Base-by-base conservation (phyloP, 2,797 vertebrate genomes). In the Merluccius polli region DNA sequence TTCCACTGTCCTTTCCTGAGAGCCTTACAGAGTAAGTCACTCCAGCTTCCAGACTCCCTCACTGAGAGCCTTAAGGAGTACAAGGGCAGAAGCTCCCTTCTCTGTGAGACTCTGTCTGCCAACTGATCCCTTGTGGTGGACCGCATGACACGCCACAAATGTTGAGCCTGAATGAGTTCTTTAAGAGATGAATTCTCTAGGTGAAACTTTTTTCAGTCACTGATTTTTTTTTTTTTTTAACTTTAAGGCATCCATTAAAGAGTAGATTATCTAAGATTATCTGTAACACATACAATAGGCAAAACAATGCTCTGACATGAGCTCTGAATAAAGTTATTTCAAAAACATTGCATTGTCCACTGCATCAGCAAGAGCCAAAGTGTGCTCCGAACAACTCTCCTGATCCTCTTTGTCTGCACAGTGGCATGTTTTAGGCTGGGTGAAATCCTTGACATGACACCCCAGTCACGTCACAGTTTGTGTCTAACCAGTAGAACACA, bases 401-500 rank as follows among this genome's bases (percentile, higher is more conserved):
- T 83, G 33, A 75, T 71, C 33, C 52, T 77, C 13, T 74, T 73
- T 48, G 71, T 74, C 30, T 79, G 73, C 31, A 75, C 35, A 76
- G n/a, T 41, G n/a, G n/a, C n/a, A n/a, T n/a, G n/a, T n/a, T n/a
- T n/a, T n/a, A n/a, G n/a, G n/a, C n/a, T n/a, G n/a, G n/a, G n/a
- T 71, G 13, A 83, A 73, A 15, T 77, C 77, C 75, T 85, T 69
- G 2, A 81, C 75, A 72, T 84, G 76, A 71, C 3, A 79, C 59
- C 24, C 73, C 69, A 7, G 18, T 79, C 1, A 79, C 75, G 32
- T 70, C 74, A n/a, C 33, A 68, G n/a, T 30, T 31, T 18, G 81
- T 21, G 76, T 81, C 80, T 5, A 82, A 4, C 77, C 79, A 83
- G 21, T 76, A 81, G 30, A 81, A 79, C 1, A 83, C 81, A 33